phyloP scores from a whole-genome alignment of 2,113 vertebrate species.

The Pachycephala philippinensis region DNA sequence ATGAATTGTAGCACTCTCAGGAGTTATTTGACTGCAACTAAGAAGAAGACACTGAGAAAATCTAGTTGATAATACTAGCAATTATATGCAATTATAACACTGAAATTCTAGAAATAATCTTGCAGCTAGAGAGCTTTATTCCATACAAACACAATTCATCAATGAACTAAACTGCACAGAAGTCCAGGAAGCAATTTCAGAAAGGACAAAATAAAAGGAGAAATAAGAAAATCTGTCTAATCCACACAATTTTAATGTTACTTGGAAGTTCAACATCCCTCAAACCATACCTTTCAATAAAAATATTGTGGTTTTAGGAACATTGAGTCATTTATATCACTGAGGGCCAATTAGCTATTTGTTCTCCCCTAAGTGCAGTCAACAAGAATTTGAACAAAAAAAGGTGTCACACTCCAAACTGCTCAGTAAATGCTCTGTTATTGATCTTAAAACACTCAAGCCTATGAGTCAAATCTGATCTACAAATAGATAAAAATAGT shows the following conservation, averaged over 20 bases:
- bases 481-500: background rate
- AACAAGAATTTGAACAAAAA: background rate
- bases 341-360: background rate
- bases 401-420: background rate
- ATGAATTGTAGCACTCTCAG: background rate
- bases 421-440: background rate
- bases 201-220: background rate
- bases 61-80: background rate
- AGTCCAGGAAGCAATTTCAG: background rate
- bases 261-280: background rate
- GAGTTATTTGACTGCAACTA: background rate
- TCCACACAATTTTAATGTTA: background rate
- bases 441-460: background rate
- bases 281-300: background rate
- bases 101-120: background rate
- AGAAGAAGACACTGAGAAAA: background rate
- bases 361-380: background rate
- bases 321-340: background rate
- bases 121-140: background rate
- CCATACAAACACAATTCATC: background rate
- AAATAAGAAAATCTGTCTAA: background rate
- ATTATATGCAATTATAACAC: background rate
- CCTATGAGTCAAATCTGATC: background rate
- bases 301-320: background rate
- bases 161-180: background rate